Evolutionary conservation across 2,888 invertebrate species (phyloP).

Genomic region (Podabrus alpinus): DNA sequence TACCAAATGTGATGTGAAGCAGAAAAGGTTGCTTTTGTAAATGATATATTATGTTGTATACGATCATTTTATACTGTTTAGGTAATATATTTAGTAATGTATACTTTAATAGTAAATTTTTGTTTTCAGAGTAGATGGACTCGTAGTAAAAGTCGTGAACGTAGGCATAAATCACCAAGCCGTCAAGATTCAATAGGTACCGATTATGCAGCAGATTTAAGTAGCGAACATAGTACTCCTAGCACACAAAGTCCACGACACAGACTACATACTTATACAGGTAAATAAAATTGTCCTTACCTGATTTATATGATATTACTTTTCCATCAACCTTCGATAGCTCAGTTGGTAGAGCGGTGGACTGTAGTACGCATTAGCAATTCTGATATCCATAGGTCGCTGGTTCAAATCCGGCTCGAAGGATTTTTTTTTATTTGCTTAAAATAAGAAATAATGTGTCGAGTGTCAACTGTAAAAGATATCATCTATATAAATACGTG

Average conservation of each 20-base stretch:
- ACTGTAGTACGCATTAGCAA: slow-evolving; percentile 43
- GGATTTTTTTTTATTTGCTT: slow-evolving; percentile 47
- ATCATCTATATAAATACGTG: no score
- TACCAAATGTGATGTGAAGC: no score
- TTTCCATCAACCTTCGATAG: slow-evolving; percentile 49
- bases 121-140: slow-evolving; percentile 74
- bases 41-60: no score
- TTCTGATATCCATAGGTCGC: slow-evolving; percentile 64
- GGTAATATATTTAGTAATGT: no score
- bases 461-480: no score
- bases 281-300: slow-evolving; percentile 41
- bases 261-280: slow-evolving; percentile 62
- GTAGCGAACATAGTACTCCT: slow-evolving; percentile 72
- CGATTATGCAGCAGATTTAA: slow-evolving; percentile 80
- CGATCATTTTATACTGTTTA: not conserved
- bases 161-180: slow-evolving; percentile 63
- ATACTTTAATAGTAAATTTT: not conserved
- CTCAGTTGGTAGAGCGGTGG: slow-evolving; percentile 55
- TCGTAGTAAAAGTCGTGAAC: slow-evolving; percentile 70
- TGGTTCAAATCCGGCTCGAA: slow-evolving; percentile 72
- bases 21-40: no score
- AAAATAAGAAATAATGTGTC: no score
- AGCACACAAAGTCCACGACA: slow-evolving; percentile 82
- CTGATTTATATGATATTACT: not conserved
- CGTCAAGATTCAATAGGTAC: slow-evolving; percentile 68